These are phyloP conservation scores for Pomatorhinus ruficollis DNA, from an alignment of 2,113 vertebrate species.

Conservation along the genomic window DNA sequence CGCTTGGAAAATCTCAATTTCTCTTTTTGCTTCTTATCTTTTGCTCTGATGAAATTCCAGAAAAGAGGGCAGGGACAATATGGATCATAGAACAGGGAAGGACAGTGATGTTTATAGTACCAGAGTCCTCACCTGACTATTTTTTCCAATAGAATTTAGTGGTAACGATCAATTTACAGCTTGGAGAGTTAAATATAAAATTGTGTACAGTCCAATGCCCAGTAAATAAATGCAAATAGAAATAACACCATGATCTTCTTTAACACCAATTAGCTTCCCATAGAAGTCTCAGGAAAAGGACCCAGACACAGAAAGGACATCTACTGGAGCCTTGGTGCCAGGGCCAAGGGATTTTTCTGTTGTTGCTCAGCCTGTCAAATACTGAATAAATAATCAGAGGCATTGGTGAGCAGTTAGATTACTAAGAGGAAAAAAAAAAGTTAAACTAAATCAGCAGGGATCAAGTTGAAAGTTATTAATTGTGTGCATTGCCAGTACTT, in stretches of 20 bases:
- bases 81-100: not conserved
- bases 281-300: not conserved
- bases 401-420: not conserved
- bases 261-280: not conserved
- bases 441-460: not conserved
- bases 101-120: not conserved
- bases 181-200: not conserved
- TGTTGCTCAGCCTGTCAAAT: not conserved
- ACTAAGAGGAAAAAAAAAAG: not conserved
- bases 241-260: not conserved
- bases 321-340: not conserved
- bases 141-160: not conserved
- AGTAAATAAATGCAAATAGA: not conserved
- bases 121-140: not conserved
- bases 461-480: not conserved
- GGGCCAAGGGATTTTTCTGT: not conserved
- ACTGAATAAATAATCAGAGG: not conserved
- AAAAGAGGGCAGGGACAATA: not conserved
- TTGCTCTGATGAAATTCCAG: not conserved
- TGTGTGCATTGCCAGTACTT: not conserved
- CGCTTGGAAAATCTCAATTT: not conserved
- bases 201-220: not conserved
- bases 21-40: not conserved
- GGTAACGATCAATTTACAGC: not conserved
- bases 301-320: not conserved